These are phyloP conservation scores for Omphaloscelis lunosa DNA, from an alignment of 2,888 invertebrate species.

Conservation along the genomic window DNA sequence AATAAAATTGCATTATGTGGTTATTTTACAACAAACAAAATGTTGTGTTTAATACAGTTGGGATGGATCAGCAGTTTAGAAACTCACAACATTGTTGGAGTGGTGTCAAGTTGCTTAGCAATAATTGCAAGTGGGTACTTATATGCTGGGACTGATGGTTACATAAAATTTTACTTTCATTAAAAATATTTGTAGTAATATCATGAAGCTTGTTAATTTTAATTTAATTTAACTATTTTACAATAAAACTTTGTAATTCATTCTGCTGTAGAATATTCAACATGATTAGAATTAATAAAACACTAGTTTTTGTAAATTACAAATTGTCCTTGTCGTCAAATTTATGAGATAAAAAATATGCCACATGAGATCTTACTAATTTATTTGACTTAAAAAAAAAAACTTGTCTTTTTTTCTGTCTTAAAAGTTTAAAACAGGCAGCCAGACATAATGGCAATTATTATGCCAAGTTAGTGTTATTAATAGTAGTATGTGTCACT, in stretches of 20 bases:
- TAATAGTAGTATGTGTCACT: constrained; percentile 40
- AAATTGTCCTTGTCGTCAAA: constrained; percentile 4
- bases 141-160: neutral
- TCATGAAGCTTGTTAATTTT: neutral
- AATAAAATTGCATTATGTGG: neutral
- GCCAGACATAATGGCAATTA: constrained; percentile 4
- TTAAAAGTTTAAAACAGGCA: constrained; percentile 1
- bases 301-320: neutral
- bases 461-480: constrained; percentile 24
- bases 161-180: neutral
- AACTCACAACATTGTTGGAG: neutral
- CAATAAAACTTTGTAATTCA: neutral
- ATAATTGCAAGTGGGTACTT: neutral
- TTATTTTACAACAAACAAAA: no score
- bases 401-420: neutral
- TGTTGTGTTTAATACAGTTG: neutral
- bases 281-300: neutral
- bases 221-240: neutral
- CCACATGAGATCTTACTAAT: neutral
- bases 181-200: neutral
- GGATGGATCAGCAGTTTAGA: constrained; percentile 11
- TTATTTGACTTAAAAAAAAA: neutral
- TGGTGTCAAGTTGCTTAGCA: constrained; percentile 11
- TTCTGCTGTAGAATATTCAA: neutral
- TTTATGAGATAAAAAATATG: neutral